A percentile compares a stretch with the other conserved stretches of the same genome.
Evolutionary conservation across 2,113 vertebrate genomes (phyloP).

Genomic region (Ceratotherium simum): DNA sequence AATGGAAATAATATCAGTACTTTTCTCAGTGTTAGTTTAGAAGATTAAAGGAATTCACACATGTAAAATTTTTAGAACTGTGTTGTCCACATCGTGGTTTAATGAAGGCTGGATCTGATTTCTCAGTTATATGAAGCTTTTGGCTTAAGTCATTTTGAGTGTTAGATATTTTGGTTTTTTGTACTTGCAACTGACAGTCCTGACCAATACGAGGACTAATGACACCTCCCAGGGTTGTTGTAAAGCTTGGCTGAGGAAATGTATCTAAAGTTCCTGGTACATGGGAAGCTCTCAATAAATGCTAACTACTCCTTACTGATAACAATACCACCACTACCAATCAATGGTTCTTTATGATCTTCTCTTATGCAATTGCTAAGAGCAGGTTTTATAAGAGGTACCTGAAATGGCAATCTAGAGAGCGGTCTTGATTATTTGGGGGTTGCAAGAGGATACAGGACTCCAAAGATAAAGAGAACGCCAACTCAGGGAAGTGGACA

Average conservation of each 20-base stretch:
- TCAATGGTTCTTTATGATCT: neutral
- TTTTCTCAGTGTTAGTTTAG: neutral
- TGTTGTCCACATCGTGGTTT: neutral
- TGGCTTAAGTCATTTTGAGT: neutral
- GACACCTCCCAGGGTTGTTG: neutral
- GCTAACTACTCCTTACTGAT: neutral
- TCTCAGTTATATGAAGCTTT: neutral
- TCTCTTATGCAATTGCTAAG: neutral
- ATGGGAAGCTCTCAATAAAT: neutral
- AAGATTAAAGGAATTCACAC: neutral
- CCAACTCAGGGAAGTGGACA: neutral
- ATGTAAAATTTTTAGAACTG: neutral
- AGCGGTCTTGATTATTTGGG: neutral
- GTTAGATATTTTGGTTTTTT: neutral
- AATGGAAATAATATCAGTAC: neutral
- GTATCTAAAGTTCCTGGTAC: neutral
- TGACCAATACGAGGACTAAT: neutral
- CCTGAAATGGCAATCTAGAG: neutral
- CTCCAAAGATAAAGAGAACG: neutral
- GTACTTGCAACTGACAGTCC: neutral
- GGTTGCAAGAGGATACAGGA: neutral
- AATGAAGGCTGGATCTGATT: neutral
- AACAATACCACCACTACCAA: neutral
- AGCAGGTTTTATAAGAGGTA: neutral
- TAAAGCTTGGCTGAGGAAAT: neutral